Percentiles rank a stretch among this genome's conserved stretches.
These are phyloP conservation scores for Brachyptera risi DNA, from an alignment of 2,888 invertebrate species.

Conservation along the genomic window DNA sequence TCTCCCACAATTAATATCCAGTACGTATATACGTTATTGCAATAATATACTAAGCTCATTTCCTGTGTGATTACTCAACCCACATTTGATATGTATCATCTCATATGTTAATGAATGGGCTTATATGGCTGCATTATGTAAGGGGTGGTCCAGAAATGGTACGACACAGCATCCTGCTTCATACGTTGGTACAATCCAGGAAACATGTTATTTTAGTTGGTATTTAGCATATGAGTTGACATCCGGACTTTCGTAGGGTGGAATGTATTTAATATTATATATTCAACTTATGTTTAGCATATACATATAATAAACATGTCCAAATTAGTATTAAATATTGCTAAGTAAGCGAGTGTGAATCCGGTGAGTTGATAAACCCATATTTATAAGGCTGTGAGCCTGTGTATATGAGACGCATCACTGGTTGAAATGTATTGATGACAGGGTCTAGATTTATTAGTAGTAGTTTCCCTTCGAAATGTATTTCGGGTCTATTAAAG, in stretches of 20 bases:
- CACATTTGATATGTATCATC: slow-evolving; percentile 29
- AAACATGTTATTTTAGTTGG: slow-evolving; percentile 13
- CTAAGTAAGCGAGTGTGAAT: slow-evolving; percentile 19
- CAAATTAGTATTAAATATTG: slow-evolving; percentile 24
- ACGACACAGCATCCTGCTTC: slow-evolving; percentile 24
- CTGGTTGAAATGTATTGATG: background rate
- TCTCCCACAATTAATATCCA: slow-evolving; percentile 1
- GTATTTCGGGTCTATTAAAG: too few relatives aligned
- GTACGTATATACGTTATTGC: background rate
- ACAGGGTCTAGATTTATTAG: background rate
- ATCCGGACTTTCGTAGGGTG: slow-evolving; percentile 17
- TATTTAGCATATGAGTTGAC: slow-evolving; percentile 23
- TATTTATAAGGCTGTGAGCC: background rate
- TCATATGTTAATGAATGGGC: slow-evolving; percentile 24
- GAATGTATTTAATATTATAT: slow-evolving; percentile 22
- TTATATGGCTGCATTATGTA: slow-evolving; percentile 4
- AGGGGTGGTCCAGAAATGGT: slow-evolving; percentile 22
- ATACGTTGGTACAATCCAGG: background rate
- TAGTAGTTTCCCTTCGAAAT: background rate
- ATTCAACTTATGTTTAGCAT: slow-evolving; percentile 1
- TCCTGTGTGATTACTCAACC: background rate
- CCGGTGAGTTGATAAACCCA: too few relatives aligned
- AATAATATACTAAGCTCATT: slow-evolving; percentile 4
- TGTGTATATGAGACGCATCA: background rate
- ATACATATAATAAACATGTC: slow-evolving; percentile 9